Evolutionary conservation across 2,113 vertebrate species (phyloP).

Genomic region (Accipiter cooperii): DNA sequence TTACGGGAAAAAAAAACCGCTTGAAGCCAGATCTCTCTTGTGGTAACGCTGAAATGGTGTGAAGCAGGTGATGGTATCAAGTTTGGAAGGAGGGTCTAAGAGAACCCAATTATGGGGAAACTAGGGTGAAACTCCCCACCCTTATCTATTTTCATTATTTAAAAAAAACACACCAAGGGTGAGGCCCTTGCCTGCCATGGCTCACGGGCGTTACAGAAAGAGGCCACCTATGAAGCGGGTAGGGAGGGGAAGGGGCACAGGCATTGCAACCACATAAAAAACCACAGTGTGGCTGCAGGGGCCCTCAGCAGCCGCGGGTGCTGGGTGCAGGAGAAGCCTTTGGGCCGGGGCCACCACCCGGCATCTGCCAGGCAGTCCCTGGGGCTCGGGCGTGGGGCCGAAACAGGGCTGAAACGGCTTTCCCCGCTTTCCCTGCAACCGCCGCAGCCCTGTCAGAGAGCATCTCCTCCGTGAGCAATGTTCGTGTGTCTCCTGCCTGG

Average conservation of each 20-base stretch:
- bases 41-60: not conserved
- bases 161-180: not conserved
- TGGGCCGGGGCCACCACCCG: not conserved
- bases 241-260: accelerated
- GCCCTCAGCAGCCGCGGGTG: not conserved
- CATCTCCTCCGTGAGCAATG: not conserved
- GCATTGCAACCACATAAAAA: not conserved
- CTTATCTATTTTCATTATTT: not conserved
- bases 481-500: not conserved
- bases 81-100: not conserved
- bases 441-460: not conserved
- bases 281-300: accelerated
- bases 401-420: not conserved
- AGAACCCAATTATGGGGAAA: not conserved
- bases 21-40: not conserved
- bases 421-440: not conserved
- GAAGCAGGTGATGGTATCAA: not conserved
- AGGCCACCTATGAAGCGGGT: not conserved
- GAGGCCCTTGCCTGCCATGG: not conserved
- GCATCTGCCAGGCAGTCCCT: not conserved
- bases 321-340: not conserved
- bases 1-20: not conserved
- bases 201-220: accelerated
- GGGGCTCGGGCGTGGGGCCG: not conserved
- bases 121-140: not conserved